These are phyloP conservation scores for Drosophila mayaguana DNA, from an alignment of 2,888 invertebrate species.

Conservation along the genomic window DNA sequence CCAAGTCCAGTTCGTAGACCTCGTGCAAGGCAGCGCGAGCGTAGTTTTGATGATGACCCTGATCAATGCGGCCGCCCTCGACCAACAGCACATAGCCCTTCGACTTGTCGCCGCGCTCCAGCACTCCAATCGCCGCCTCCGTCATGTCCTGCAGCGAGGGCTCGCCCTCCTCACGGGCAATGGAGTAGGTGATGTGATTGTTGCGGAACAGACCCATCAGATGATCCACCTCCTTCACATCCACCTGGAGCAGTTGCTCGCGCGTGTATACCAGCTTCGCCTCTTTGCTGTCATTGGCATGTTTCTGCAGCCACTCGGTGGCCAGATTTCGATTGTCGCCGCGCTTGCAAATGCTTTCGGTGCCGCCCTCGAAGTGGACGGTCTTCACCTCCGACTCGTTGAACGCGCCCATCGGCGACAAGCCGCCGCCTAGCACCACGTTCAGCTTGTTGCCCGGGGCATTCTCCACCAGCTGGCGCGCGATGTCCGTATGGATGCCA, in stretches of 20 bases:
- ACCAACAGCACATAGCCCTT: slow-evolving; percentile 87
- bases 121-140: slow-evolving; percentile 86
- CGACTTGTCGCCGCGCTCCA: slow-evolving; percentile 74
- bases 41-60: slow-evolving; percentile 88
- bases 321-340: slow-evolving; percentile 87
- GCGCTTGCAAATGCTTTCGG: slow-evolving; percentile 85
- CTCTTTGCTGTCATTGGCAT: slow-evolving; percentile 70
- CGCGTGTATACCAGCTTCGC: slow-evolving; percentile 83
- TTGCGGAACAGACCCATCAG: slow-evolving; percentile 87
- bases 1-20: slow-evolving; percentile 88
- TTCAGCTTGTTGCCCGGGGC: slow-evolving; percentile 87
- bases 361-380: slow-evolving; percentile 75
- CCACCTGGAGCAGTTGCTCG: slow-evolving; percentile 84
- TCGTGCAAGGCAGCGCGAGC: slow-evolving; percentile 88
- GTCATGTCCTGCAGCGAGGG: slow-evolving; percentile 88
- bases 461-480: slow-evolving; percentile 88
- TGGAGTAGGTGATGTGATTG: slow-evolving; percentile 87
- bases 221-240: slow-evolving; percentile 85
- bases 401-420: slow-evolving; percentile 85
- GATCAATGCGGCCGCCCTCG: slow-evolving; percentile 88
- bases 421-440: slow-evolving; percentile 89
- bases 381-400: slow-evolving; percentile 60
- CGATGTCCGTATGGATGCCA: slow-evolving; percentile 86
- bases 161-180: slow-evolving; percentile 85
- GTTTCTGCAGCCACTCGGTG: slow-evolving; percentile 85